Percentiles rank a stretch among this genome's conserved stretches.
Evolutionary conservation across 1,140 invertebrate genomes (phyloP).

Genomic region (Drosophila chauvacae): DNA sequence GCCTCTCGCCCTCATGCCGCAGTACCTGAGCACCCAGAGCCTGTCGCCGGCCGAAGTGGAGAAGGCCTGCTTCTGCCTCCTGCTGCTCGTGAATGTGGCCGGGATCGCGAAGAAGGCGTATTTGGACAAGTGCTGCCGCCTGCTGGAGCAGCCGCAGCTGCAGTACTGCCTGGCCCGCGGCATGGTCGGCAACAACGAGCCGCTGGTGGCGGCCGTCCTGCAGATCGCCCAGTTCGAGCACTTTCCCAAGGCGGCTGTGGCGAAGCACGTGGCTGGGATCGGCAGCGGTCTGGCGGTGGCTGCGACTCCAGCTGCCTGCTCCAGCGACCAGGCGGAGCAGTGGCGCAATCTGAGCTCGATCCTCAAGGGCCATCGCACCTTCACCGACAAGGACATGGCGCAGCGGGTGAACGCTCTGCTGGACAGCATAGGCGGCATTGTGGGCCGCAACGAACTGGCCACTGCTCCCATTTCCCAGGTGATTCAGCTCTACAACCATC

Average conservation of each 20-base stretch:
- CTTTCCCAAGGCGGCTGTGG: slow-evolving; percentile 69
- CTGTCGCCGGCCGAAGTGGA: slow-evolving; percentile 64
- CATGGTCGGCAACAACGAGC: slow-evolving; percentile 65
- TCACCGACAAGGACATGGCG: slow-evolving; percentile 71
- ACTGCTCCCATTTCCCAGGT: slow-evolving; percentile 75
- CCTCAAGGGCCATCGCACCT: slow-evolving; percentile 69
- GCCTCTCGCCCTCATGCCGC: slow-evolving; percentile 49
- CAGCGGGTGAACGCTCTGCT: slow-evolving; percentile 70
- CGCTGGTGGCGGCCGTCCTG: slow-evolving; percentile 62
- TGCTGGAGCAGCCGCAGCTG: slow-evolving; percentile 68
- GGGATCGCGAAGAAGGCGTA: slow-evolving; percentile 81
- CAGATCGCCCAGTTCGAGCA: slow-evolving; percentile 78
- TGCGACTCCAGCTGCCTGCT: background rate
- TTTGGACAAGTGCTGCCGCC: slow-evolving; percentile 69
- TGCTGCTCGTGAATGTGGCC: slow-evolving; percentile 75
- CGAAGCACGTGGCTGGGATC: slow-evolving; percentile 71
- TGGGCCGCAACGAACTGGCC: slow-evolving; percentile 69
- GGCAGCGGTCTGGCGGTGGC: background rate
- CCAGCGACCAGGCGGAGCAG: slow-evolving; percentile 51
- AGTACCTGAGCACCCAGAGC: slow-evolving; percentile 54
- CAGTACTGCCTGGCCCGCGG: slow-evolving; percentile 73
- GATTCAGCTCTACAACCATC: slow-evolving; percentile 79
- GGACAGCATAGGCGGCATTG: slow-evolving; percentile 59
- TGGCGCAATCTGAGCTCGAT: slow-evolving; percentile 78
- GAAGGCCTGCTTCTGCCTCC: slow-evolving; percentile 72